Percentiles rank a stretch among this genome's conserved stretches.
Evolutionary conservation across 2,113 vertebrate genomes (phyloP).

Genomic region (Struthidea cinerea): DNA sequence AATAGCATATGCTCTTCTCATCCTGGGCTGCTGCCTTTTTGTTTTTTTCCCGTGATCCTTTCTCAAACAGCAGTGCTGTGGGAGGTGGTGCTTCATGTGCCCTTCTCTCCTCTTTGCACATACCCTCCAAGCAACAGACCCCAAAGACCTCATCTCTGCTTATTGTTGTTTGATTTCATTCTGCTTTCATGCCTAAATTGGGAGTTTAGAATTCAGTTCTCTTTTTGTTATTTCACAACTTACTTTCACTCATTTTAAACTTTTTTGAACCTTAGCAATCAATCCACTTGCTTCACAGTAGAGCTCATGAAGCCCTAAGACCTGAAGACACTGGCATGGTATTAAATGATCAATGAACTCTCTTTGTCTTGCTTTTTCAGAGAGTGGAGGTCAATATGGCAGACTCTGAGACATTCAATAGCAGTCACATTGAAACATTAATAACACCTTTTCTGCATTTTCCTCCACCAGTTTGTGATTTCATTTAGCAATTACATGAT

Average conservation of each 20-base stretch:
- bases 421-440: not conserved
- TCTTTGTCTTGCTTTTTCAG: not conserved
- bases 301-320: not conserved
- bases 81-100: not conserved
- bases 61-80: not conserved
- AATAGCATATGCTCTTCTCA: rapidly evolving
- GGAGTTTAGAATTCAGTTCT: not conserved
- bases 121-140: not conserved
- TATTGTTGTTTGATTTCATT: not conserved
- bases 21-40: rapidly evolving
- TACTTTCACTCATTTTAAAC: not conserved
- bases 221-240: not conserved
- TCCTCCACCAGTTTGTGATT: not conserved
- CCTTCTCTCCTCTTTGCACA: not conserved
- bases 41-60: not conserved
- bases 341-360: not conserved
- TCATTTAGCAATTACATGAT: not conserved
- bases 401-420: not conserved
- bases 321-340: not conserved
- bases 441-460: not conserved
- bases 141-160: not conserved
- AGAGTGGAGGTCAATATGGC: not conserved
- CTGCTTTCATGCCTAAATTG: not conserved
- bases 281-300: not conserved
- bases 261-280: not conserved